Conservation (phyloP, 2,797 vertebrate genomes). For the Spinus pinus region DNA sequence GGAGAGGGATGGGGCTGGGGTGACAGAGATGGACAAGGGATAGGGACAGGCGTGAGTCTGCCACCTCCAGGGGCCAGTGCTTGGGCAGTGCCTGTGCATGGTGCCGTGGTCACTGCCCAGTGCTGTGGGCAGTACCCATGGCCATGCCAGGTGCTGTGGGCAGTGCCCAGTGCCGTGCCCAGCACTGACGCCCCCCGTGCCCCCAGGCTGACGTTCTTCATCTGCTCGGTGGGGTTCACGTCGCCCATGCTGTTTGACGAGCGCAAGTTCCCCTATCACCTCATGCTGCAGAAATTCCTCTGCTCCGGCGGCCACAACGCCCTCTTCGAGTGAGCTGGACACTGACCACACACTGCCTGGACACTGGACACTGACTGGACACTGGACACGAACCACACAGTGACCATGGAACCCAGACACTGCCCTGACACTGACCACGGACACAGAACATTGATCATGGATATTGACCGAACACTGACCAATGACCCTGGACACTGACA, state of each 20-base stretch:
- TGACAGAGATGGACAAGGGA: not conserved
- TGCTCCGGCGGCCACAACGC: conserved; percentile 95
- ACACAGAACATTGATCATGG: no score
- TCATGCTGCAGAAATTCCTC: conserved; percentile 97
- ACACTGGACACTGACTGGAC: not conserved
- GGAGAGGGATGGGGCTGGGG: no score
- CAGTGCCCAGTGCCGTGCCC: not conserved
- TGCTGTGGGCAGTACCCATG: no score
- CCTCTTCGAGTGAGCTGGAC: conserved; percentile 89
- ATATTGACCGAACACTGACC: not conserved
- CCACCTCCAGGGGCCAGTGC: not conserved
- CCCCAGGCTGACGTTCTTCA: conserved; percentile 92
- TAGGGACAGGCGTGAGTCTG: not conserved
- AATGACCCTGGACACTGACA: no score
- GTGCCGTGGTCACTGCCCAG: not conserved
- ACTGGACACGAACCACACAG: not conserved
- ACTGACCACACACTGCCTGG: not conserved
- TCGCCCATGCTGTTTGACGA: conserved; percentile 97
- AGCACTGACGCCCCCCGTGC: not conserved
- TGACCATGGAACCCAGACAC: not conserved
- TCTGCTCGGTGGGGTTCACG: conserved; percentile 96
- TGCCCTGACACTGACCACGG: not conserved
- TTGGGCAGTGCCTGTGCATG: not conserved
- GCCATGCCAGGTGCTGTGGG: no score
- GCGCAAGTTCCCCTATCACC: conserved; percentile 95